phyloP scores from a whole-genome alignment of 2,113 vertebrate species.

The Odobenus rosmarus region DNA sequence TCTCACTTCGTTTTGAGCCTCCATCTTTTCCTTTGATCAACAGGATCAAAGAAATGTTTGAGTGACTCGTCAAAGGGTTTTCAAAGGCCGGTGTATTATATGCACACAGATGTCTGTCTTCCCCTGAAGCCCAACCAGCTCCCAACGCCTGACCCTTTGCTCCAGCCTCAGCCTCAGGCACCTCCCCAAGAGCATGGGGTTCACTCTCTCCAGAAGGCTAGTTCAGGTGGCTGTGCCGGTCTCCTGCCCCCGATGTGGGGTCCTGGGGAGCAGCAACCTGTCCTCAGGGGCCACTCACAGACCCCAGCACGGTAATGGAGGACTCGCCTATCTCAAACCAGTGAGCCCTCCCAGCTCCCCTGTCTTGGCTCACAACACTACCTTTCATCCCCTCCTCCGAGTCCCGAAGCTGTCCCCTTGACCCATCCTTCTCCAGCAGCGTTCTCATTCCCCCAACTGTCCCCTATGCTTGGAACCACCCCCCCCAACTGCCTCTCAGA shows the following conservation, averaged over 20 bases:
- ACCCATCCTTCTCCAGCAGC: neutral
- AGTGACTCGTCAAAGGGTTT: too few species aligned
- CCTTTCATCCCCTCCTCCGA: neutral
- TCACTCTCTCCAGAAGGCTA: neutral
- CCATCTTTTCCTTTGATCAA: neutral
- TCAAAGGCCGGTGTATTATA: neutral
- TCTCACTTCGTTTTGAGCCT: neutral
- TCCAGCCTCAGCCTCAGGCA: neutral
- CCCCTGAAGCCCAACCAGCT: neutral
- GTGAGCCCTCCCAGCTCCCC: neutral
- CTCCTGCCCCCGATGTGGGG: neutral
- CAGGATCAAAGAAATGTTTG: too few species aligned
- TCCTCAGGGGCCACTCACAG: neutral
- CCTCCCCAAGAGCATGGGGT: neutral
- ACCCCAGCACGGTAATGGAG: neutral
- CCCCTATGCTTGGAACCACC: neutral
- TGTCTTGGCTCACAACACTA: neutral
- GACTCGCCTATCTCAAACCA: neutral
- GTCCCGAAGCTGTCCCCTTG: neutral
- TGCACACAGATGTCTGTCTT: neutral
- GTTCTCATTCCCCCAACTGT: neutral
- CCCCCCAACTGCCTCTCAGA: slow-evolving; percentile 56
- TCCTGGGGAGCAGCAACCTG: neutral
- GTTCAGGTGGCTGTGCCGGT: neutral
- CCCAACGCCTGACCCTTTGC: neutral